Base-by-base conservation (phyloP, 2,888 invertebrate genomes). In the Cremastinae sp. region DNA sequence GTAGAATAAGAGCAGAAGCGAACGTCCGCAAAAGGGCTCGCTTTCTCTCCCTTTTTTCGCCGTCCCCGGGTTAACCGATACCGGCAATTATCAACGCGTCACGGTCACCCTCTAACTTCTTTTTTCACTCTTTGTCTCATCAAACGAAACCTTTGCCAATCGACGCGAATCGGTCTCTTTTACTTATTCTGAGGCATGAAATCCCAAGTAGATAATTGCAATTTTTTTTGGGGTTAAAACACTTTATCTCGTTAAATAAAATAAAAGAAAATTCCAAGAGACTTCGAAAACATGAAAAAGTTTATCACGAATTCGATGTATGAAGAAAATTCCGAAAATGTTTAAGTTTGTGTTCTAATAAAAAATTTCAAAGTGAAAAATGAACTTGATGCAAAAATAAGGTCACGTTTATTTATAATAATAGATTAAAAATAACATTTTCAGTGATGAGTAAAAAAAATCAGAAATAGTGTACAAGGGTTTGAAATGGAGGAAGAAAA, bases 31-130 rank as follows among this genome's bases (percentile, higher is more conserved):
- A n/a, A n/a, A 49, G 79, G 75, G 68, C 64, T 70, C 81, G 78
- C 78, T 80, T 78, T 81, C 82, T 78, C 69, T 79, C 80, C 78
- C 82, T 78, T 75, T 83, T 79, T 14, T 81, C 75, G 79, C 79
- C 83, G 65, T 65, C 83, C 65, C 84, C 83, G 79, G 89, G 89
- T 88, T 89, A 89, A 89, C 89, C 89, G 89, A 89, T 89, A 89
- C 88, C 88, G 88, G 87, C 89, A 89, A 89, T 89, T 89, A 89
- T 88, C 88, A 89, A 89, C 89, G 89, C 89, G 88, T 83, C 84
- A 81, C 82, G 83, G 83, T 83, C 85, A 84, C 85, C 78, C 80
- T 79, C 72, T 75, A 18, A 69, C 68, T 53, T 49, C 55, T 64
- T 35, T 70, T 55, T 55, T 62, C 16, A 12, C 62, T 66, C 45